Evolutionary conservation across 92 coral and sea anemone genomes (phyloP).

Genomic region (Plumapathes pennacea): DNA sequence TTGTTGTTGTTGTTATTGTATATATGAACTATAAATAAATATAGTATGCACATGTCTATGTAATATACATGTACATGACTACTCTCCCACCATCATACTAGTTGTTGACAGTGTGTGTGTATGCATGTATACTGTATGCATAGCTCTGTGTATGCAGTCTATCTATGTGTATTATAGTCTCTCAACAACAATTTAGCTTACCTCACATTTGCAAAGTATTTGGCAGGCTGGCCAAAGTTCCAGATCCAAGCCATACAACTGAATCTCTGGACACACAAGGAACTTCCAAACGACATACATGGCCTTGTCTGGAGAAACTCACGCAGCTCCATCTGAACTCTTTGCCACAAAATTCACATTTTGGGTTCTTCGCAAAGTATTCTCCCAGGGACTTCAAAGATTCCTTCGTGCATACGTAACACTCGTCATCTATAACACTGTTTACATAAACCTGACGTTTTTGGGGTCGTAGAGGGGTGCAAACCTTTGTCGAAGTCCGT

Average conservation of each 20-base stretch:
- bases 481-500: too few species aligned
- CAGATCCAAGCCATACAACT: slow-evolving; percentile 16
- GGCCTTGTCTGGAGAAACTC: background rate
- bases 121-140: too few species aligned
- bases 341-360: slow-evolving; percentile 13
- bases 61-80: too few species aligned
- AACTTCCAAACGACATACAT: slow-evolving; percentile 11
- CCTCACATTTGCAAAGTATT: slow-evolving; percentile 17
- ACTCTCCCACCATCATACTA: too few species aligned
- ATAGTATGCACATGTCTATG: too few species aligned
- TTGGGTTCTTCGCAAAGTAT: background rate
- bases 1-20: too few species aligned
- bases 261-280: slow-evolving; percentile 13
- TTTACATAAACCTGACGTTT: slow-evolving; percentile 11
- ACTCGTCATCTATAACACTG: slow-evolving; percentile 7
- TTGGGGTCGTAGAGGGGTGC: slow-evolving; percentile 5
- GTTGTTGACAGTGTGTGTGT: too few species aligned
- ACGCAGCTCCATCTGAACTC: background rate
- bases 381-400: slow-evolving; percentile 14
- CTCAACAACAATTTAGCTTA: background rate
- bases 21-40: too few species aligned
- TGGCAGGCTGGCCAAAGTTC: slow-evolving; percentile 17
- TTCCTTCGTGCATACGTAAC: slow-evolving; percentile 12
- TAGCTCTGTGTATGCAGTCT: too few species aligned
- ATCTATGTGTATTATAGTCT: too few species aligned